Conservation (phyloP, 2,888 invertebrate genomes). For the Luperina testacea region DNA sequence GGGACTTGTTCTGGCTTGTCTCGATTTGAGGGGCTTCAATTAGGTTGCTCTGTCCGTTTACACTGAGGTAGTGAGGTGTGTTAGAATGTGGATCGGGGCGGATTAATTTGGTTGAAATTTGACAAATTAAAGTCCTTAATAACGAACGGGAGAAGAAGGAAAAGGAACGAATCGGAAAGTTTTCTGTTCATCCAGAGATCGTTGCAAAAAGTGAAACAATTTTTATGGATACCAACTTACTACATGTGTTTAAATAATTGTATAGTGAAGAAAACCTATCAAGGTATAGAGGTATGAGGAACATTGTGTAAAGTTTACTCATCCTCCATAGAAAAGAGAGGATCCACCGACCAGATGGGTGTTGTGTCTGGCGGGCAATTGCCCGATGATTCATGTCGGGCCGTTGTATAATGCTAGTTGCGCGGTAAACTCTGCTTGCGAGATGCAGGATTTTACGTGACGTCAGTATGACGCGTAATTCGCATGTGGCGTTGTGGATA, state of each 20-base stretch:
- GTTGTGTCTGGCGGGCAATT: too few species aligned
- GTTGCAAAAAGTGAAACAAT: not conserved
- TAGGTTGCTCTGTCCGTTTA: conserved; percentile 32
- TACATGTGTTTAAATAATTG: not conserved
- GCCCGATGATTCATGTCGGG: too few species aligned
- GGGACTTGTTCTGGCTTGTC: conserved; percentile 44
- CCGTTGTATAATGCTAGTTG: too few species aligned
- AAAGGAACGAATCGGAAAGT: not conserved
- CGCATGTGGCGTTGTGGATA: too few species aligned
- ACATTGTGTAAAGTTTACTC: too few species aligned
- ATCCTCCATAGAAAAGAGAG: too few species aligned
- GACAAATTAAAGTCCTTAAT: not conserved
- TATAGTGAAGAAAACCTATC: not conserved
- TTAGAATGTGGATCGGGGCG: not conserved
- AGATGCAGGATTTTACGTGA: too few species aligned
- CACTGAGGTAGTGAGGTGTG: conserved; percentile 9
- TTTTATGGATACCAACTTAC: not conserved
- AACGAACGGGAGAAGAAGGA: not conserved
- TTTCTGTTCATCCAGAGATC: not conserved
- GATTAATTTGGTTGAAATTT: not conserved
- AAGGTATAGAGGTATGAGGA: not conserved
- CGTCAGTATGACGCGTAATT: too few species aligned
- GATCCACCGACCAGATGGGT: too few species aligned
- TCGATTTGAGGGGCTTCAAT: conserved; percentile 32
- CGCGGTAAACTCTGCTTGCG: too few species aligned